phyloP scores from a whole-genome alignment of 2,113 vertebrate genomes.

The Chelonoidis abingdonii region DNA sequence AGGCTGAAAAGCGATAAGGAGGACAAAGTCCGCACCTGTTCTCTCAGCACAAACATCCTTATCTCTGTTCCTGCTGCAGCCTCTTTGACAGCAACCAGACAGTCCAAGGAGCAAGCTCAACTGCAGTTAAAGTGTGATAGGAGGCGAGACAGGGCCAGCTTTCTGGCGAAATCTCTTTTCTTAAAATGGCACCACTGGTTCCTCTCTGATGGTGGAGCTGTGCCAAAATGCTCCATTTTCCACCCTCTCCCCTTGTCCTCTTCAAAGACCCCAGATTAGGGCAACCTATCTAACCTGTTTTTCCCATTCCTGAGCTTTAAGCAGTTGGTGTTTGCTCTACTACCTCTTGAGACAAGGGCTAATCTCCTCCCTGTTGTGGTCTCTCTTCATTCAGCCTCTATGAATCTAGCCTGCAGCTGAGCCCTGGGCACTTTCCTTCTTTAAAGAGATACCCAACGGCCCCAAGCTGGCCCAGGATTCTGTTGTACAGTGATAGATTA shows the following conservation, averaged over 20 bases:
- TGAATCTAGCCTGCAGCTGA: neutral
- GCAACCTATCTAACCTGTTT: neutral
- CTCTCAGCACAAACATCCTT: slow-evolving; percentile 66
- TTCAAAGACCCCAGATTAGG: neutral
- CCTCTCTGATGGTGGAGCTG: neutral
- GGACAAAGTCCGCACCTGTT: slow-evolving; percentile 73
- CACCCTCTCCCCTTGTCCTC: neutral
- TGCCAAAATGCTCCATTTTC: neutral
- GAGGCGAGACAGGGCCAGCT: neutral
- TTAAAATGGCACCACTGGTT: slow-evolving; percentile 11
- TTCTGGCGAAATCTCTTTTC: neutral
- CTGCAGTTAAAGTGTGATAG: slow-evolving; percentile 51
- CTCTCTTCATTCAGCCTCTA: neutral
- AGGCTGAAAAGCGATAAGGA: slow-evolving; percentile 57
- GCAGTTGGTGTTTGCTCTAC: neutral
- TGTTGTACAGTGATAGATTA: neutral
- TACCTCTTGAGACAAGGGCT: neutral
- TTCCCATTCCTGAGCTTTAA: neutral
- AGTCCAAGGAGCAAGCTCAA: slow-evolving; percentile 60
- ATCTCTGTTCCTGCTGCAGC: slow-evolving; percentile 55
- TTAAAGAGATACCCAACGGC: neutral
- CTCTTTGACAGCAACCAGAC: neutral
- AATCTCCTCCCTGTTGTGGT: neutral
- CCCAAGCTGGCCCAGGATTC: neutral
- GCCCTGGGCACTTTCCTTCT: neutral